Evolutionary conservation across 2,888 invertebrate genomes (phyloP).

Genomic region (Rosalia funebris): DNA sequence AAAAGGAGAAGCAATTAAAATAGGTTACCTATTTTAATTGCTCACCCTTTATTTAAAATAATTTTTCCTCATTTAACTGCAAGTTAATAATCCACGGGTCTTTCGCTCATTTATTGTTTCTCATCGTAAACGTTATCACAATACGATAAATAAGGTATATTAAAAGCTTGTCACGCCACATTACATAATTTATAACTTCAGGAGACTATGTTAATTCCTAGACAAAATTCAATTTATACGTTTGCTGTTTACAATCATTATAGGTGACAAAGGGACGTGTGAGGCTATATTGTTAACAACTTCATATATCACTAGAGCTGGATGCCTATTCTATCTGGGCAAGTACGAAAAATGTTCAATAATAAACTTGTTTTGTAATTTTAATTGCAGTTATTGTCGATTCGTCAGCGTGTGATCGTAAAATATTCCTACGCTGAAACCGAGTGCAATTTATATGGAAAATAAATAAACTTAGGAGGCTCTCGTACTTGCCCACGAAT

Average conservation of each 20-base stretch:
- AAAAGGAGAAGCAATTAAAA: too few relatives aligned
- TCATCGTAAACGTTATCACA: slow-evolving; percentile 1
- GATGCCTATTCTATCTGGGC: slow-evolving; percentile 4
- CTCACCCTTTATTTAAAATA: too few relatives aligned
- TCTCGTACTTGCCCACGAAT: too few relatives aligned
- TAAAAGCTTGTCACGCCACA: slow-evolving; percentile 8
- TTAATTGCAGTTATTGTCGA: slow-evolving; percentile 37
- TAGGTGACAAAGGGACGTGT: slow-evolving; percentile 12
- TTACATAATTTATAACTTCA: slow-evolving; percentile 14
- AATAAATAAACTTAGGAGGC: slow-evolving; percentile 2
- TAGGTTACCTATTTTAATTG: too few relatives aligned
- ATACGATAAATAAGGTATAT: slow-evolving; percentile 3
- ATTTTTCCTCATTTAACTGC: too few relatives aligned
- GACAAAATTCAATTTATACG: slow-evolving; percentile 14
- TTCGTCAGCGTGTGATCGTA: slow-evolving; percentile 27
- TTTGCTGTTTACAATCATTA: slow-evolving; percentile 16
- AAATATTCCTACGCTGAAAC: slow-evolving; percentile 26
- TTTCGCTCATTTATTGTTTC: slow-evolving; percentile 1
- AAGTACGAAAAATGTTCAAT: slow-evolving; percentile 22
- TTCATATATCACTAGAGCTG: slow-evolving; percentile 19
- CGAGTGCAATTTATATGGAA: slow-evolving; percentile 6
- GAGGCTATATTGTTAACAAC: slow-evolving; percentile 22
- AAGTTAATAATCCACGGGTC: too few relatives aligned
- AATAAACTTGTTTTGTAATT: slow-evolving; percentile 34
- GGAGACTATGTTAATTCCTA: slow-evolving; percentile 8